phyloP scores from a whole-genome alignment of 1,140 invertebrate genomes.

The Drosophila virilis region DNA sequence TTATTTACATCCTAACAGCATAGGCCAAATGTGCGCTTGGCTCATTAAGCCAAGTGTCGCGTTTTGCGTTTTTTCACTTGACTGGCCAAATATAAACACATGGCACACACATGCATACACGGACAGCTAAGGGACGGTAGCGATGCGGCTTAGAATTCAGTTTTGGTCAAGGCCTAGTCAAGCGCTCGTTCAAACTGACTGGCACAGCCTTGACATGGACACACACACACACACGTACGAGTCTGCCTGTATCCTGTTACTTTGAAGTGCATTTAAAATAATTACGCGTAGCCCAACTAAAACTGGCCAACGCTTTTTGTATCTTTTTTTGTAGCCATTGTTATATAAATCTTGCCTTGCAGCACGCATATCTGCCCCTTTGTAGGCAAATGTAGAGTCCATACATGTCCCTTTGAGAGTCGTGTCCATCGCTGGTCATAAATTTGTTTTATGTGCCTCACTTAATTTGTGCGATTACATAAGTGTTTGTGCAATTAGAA shows the following conservation, averaged over 20 bases:
- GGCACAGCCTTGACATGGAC: conserved; percentile 60
- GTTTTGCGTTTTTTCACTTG: conserved; percentile 43
- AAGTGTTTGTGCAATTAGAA: conserved; percentile 69
- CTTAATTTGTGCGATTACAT: conserved; percentile 73
- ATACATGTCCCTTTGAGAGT: not conserved
- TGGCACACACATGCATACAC: not conserved
- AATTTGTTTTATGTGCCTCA: conserved; percentile 56
- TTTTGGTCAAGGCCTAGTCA: conserved; percentile 63
- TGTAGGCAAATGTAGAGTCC: not conserved
- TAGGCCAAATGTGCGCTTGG: conserved; percentile 41
- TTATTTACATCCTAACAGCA: conserved; percentile 33
- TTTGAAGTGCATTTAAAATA: conserved; percentile 61
- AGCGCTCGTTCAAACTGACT: conserved; percentile 39
- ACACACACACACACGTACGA: conserved; percentile 3
- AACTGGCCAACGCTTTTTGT: conserved; percentile 11
- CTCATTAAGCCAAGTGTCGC: conserved; percentile 65
- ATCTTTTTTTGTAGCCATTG: conserved; percentile 23
- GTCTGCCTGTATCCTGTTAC: conserved; percentile 16
- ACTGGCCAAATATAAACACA: conserved; percentile 28
- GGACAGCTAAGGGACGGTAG: conserved; percentile 25
- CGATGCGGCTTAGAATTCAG: conserved; percentile 54
- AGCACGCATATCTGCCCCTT: conserved; percentile 7
- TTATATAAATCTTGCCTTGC: conserved; percentile 52
- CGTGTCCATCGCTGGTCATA: conserved; percentile 22
- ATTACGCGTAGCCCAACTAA: conserved; percentile 50